Evolutionary conservation across 2,888 invertebrate genomes (phyloP), one percentile per base, ranked within the genome.

Genomic region (Coelopa pilipes): DNA sequence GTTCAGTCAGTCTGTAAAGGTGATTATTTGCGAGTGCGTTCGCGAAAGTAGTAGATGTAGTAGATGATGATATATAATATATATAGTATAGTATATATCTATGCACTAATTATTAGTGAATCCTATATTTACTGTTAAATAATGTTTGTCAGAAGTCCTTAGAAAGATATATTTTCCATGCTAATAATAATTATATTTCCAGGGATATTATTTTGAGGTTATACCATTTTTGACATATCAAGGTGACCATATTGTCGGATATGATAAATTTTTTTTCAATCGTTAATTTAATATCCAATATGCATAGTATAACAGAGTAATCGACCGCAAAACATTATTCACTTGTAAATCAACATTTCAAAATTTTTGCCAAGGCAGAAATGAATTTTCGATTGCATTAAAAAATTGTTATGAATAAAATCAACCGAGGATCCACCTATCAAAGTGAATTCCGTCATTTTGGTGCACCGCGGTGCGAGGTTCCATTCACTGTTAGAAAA

Each of bases 281-380:
- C 34, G 7, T 34, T 34, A 34, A 34, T 4, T 34, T 34, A 2
- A 34, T 34, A 34, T 34, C 34, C 7, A 34, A 34, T 34, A 34
- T 34, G 34, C 34, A 34, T 2, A 34, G 34, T 34, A 34, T 34
- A 34, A 34, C 53, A 2, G 13, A 53, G 53, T 1, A 53, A 53
- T n/a, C n/a, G 53, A 53, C 53, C 53, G n/a, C 53, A 53, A 53
- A 53, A 53, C n/a, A 53, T 19, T 45, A 47, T 57, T 50, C 47
- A 69, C 47, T 68, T 72, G 67, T 60, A 70, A 50, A 67, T 34
- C 15, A 68, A 63, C 60, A 69, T 46, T 72, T 53, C 59, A 60
- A 47, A 50, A 15, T 57, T 59, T 2, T 34, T 34, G 34, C 4
- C 34, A 34, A 34, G 34, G 2, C 2, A 34, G 7, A 34, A 34